Evolutionary conservation across 2,113 vertebrate genomes (phyloP).

Genomic region (Hypocryptadius cinnamomeus): DNA sequence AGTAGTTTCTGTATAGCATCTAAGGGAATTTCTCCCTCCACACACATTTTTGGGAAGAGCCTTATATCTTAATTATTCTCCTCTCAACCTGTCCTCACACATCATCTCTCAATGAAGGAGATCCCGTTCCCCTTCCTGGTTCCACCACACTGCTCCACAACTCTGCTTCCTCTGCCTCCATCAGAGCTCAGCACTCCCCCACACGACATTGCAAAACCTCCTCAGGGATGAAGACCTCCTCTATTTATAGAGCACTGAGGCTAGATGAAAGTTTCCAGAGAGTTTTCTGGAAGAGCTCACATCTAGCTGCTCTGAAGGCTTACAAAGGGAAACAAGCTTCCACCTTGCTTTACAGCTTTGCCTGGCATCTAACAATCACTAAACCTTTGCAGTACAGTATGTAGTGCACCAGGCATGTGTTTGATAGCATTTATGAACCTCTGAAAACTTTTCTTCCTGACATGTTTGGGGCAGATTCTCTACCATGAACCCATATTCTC

Average conservation of each 20-base stretch:
- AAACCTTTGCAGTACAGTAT: not conserved
- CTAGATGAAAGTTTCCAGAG: conserved; percentile 17
- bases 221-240: conserved; percentile 33
- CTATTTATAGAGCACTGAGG: conserved; percentile 33
- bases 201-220: not conserved
- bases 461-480: not conserved
- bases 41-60: not conserved
- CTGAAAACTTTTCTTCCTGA: not conserved
- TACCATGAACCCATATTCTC: not conserved
- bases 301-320: not conserved
- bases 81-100: not conserved
- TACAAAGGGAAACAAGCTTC: not conserved
- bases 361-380: not conserved
- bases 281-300: conserved; percentile 33
- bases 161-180: not conserved
- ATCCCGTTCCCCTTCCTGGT: not conserved
- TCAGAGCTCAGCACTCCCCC: not conserved
- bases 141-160: not conserved
- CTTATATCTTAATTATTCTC: not conserved
- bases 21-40: not conserved
- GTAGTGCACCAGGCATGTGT: not conserved
- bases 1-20: not conserved
- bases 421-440: not conserved
- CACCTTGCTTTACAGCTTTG: not conserved
- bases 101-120: not conserved